phyloP scores from a whole-genome alignment of 2,113 vertebrate genomes.

The Symphodus melops region DNA sequence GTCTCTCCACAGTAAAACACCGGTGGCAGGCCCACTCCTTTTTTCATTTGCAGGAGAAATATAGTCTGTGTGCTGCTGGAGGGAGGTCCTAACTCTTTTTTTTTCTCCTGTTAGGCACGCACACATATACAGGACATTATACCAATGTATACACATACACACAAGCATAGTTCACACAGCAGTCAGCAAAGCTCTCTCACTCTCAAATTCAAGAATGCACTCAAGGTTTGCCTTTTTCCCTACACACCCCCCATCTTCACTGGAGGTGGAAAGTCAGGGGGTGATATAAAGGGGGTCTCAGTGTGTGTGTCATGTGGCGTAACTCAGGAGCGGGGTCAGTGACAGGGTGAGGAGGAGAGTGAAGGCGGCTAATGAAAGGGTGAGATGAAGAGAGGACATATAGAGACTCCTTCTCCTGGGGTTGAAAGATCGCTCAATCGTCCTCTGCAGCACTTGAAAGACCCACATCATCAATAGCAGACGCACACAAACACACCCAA shows the following conservation, averaged over 20 bases:
- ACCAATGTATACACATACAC: neutral
- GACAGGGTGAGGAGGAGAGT: constrained; percentile 19
- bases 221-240: constrained; percentile 31
- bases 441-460: constrained; percentile 48
- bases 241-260: neutral
- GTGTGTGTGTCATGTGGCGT: constrained; percentile 33
- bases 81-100: constrained; percentile 27
- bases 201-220: constrained; percentile 25
- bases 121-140: constrained; percentile 22
- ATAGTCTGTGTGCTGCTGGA: constrained; percentile 17
- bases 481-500: constrained; percentile 10
- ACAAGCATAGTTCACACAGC: neutral
- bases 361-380: constrained; percentile 37
- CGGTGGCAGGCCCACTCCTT: constrained; percentile 47
- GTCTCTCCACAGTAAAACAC: constrained; percentile 50
- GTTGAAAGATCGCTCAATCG: constrained; percentile 27
- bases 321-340: constrained; percentile 34
- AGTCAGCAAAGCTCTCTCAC: constrained; percentile 1
- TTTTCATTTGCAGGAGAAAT: constrained; percentile 59
- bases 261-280: constrained; percentile 6
- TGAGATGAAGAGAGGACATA: constrained; percentile 19
- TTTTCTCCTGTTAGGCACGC: constrained; percentile 3
- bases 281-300: constrained; percentile 43
- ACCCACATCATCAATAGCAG: neutral
- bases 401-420: constrained; percentile 37